Evolutionary conservation across 2,888 invertebrate genomes (phyloP).

Genomic region (Sisyra nigra): DNA sequence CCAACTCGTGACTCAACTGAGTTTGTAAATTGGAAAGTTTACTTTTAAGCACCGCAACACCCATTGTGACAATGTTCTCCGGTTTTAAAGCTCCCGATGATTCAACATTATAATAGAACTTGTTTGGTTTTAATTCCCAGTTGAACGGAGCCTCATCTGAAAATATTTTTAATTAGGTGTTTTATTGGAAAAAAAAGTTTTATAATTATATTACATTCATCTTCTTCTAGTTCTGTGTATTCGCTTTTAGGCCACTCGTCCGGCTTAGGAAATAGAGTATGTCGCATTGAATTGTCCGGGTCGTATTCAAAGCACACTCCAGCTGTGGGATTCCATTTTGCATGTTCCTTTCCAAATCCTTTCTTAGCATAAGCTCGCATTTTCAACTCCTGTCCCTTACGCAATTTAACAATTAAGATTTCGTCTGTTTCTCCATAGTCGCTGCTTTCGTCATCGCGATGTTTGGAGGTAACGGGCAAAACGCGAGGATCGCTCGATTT

Average conservation of each 20-base stretch:
- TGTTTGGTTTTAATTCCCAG: constrained; percentile 90
- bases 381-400: constrained; percentile 83
- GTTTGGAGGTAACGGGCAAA: constrained; percentile 83
- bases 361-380: constrained; percentile 94
- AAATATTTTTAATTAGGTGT: no score
- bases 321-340: constrained; percentile 99
- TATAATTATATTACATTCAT: constrained; percentile 44
- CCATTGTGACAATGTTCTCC: constrained; percentile 93
- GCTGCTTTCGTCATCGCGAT: constrained; percentile 79
- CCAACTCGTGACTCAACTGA: constrained; percentile 73
- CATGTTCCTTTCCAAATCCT: constrained; percentile 95
- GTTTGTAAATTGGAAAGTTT: constrained; percentile 93
- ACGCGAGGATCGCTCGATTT: constrained; percentile 84
- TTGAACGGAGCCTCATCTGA: constrained; percentile 82
- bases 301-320: constrained; percentile 99
- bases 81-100: constrained; percentile 88
- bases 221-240: constrained; percentile 84
- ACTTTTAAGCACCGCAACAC: constrained; percentile 82
- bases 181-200: no score
- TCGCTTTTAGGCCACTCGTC: constrained; percentile 99
- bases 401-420: constrained; percentile 53
- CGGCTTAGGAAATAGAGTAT: constrained; percentile 89
- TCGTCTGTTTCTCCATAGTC: constrained; percentile 93
- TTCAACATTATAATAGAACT: constrained; percentile 94
- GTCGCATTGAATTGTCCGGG: constrained; percentile 93